phyloP scores from a whole-genome alignment of 2,113 vertebrate species.

The cat (Felis catus) region F.catus_Fca126_mat1.0 CM031418.1:117345501-117346000 shows the following conservation, averaged over 20 bases:
- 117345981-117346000: rapidly evolving
- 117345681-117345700: background rate
- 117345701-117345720: background rate
- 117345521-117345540: background rate
- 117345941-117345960: rapidly evolving
- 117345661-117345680: rapidly evolving
- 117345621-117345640: rapidly evolving
- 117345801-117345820: background rate
- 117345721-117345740: background rate
- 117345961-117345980: rapidly evolving
- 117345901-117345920: background rate
- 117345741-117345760: slow-evolving; percentile 19
- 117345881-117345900: background rate
- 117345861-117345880: rapidly evolving
- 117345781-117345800: background rate
- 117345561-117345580: rapidly evolving
- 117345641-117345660: background rate
- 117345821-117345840: slow-evolving; percentile 42
- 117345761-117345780: background rate
- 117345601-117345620: background rate
- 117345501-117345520: background rate
- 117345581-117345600: background rate
- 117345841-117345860: background rate
- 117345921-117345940: rapidly evolving
- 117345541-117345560: rapidly evolving